phyloP scores from a whole-genome alignment of 2,888 invertebrate genomes.

The Apodemia zela region DNA sequence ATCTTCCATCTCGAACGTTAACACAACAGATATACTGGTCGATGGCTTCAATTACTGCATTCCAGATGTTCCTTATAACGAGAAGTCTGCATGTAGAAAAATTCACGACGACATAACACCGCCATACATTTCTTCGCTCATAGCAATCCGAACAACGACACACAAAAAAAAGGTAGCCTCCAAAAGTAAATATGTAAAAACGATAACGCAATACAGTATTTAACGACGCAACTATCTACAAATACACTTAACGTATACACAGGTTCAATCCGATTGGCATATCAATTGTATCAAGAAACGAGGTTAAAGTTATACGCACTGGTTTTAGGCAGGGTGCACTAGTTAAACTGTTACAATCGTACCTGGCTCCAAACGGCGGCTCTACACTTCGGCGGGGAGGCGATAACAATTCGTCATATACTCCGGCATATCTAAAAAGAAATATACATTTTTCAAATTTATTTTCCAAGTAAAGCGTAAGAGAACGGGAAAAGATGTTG shows the following conservation, averaged over 20 bases:
- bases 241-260: slow-evolving; percentile 39
- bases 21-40: background rate
- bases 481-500: too few relatives aligned
- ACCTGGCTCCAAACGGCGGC: slow-evolving; percentile 76
- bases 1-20: background rate
- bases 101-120: background rate
- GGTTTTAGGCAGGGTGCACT: slow-evolving; percentile 54
- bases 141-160: background rate
- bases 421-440: slow-evolving; percentile 60
- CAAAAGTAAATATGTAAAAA: background rate
- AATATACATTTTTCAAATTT: background rate
- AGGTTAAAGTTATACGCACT: slow-evolving; percentile 44
- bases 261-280: slow-evolving; percentile 70
- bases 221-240: slow-evolving; percentile 16
- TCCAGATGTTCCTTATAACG: background rate
- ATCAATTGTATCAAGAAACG: slow-evolving; percentile 45
- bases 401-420: slow-evolving; percentile 75
- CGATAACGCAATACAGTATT: background rate
- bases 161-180: background rate
- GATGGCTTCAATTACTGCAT: background rate
- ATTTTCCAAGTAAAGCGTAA: background rate
- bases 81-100: background rate
- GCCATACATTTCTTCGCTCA: slow-evolving; percentile 8
- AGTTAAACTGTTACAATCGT: slow-evolving; percentile 74
- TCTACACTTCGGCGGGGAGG: slow-evolving; percentile 73